A percentile compares a stretch with the other conserved stretches of the same genome.
Conservation (phyloP, 2,888 invertebrate genomes). For the Pyrrhia umbra region DNA sequence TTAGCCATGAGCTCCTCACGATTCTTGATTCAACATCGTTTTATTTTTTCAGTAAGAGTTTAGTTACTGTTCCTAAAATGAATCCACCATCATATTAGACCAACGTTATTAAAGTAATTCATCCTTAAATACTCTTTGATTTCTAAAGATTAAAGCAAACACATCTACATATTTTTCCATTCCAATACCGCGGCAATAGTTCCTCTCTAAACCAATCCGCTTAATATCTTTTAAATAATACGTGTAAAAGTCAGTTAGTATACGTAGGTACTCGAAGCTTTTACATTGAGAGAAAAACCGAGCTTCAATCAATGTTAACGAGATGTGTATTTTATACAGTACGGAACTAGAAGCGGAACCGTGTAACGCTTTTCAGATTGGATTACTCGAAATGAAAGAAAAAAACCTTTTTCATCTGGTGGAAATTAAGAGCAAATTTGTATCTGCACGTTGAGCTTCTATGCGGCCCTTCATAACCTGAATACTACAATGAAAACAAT, state of each 20-base stretch:
- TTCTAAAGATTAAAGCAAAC: background rate
- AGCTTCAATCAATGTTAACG: conserved; percentile 57
- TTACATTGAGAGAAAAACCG: conserved; percentile 46
- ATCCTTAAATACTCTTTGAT: too few species aligned
- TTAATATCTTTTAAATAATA: conserved; percentile 24
- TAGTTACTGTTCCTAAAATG: too few species aligned
- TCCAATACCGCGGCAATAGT: background rate
- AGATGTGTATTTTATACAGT: conserved; percentile 58
- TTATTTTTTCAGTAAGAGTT: too few species aligned
- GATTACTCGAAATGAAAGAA: conserved; percentile 51
- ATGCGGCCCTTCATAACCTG: background rate
- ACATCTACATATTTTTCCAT: background rate
- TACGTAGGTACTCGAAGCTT: conserved; percentile 28
- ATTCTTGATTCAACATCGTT: too few species aligned
- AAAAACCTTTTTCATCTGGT: conserved; percentile 42
- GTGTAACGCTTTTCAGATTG: conserved; percentile 52
- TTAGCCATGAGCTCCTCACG: too few species aligned
- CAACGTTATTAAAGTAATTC: too few species aligned
- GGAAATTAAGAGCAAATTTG: conserved; percentile 22
- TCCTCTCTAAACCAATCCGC: background rate
- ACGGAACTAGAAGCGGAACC: conserved; percentile 41
- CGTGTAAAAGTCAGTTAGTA: conserved; percentile 3
- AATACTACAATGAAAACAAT: background rate
- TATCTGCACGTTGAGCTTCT: background rate
- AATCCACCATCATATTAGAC: too few species aligned